These are phyloP conservation scores for Hippocampus comes DNA, from an alignment of 2,113 vertebrate species.

Conservation along the genomic window DNA sequence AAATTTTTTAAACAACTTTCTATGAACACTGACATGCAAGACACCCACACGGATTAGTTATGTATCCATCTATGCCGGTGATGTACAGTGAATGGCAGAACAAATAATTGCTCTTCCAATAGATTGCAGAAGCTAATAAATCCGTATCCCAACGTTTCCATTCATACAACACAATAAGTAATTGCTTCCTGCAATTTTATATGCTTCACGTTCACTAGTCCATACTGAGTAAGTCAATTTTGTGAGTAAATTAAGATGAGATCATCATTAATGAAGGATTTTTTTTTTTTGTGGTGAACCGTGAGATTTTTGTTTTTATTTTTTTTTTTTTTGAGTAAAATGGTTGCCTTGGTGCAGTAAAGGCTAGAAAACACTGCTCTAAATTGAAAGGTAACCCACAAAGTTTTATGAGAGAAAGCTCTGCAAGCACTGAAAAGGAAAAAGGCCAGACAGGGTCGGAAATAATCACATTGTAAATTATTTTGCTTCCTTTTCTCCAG, in stretches of 20 bases:
- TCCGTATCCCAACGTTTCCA: not conserved
- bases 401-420: conserved; percentile 22
- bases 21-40: no score
- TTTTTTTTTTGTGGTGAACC: not conserved
- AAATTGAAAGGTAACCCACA: conserved; percentile 22
- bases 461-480: conserved; percentile 57
- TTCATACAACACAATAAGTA: not conserved
- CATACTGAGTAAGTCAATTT: not conserved
- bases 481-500: conserved; percentile 39
- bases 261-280: not conserved
- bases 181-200: not conserved
- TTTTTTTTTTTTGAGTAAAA: no score
- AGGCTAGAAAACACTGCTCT: not conserved
- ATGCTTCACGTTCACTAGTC: not conserved
- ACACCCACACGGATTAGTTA: no score
- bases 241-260: not conserved
- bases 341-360: not conserved
- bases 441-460: conserved; percentile 29
- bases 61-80: no score
- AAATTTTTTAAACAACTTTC: no score
- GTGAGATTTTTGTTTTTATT: not conserved
- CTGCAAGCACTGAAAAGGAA: conserved; percentile 25
- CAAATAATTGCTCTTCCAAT: not conserved
- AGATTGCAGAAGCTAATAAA: not conserved
- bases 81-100: not conserved